These are phyloP conservation scores for Streptopelia turtur DNA, from an alignment of 2,797 vertebrate species.

Conservation along the genomic window DNA sequence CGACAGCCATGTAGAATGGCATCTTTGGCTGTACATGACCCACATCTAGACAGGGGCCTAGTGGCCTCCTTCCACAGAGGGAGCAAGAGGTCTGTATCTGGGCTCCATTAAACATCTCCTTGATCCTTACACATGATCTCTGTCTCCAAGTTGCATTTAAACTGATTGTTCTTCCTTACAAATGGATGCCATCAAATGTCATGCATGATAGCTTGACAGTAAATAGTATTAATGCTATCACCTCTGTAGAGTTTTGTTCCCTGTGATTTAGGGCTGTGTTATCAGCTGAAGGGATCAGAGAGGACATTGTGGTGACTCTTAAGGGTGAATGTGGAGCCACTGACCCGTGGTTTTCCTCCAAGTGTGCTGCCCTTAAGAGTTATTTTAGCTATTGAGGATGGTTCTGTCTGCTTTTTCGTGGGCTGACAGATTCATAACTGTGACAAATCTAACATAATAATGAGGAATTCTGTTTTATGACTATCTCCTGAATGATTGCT, in stretches of 20 bases:
- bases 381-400: not conserved
- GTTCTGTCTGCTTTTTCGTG: not conserved
- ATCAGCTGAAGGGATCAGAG: not conserved
- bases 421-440: not conserved
- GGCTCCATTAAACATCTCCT: not conserved
- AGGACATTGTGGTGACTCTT: rapidly evolving
- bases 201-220: not conserved
- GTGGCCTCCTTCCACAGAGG: not conserved
- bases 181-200: not conserved
- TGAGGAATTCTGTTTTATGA: not conserved
- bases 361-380: not conserved
- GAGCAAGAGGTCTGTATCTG: not conserved
- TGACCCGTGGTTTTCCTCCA: not conserved
- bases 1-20: rapidly evolving
- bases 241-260: not conserved
- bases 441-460: not conserved
- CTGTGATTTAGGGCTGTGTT: not conserved
- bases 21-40: not conserved
- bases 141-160: not conserved
- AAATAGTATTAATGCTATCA: not conserved
- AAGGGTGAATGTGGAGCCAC: not conserved
- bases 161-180: not conserved
- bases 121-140: not conserved
- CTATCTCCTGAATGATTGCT: not conserved
- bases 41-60: not conserved